phyloP scores from a whole-genome alignment of 2,113 vertebrate genomes.

The Petaurus breviceps region DNA sequence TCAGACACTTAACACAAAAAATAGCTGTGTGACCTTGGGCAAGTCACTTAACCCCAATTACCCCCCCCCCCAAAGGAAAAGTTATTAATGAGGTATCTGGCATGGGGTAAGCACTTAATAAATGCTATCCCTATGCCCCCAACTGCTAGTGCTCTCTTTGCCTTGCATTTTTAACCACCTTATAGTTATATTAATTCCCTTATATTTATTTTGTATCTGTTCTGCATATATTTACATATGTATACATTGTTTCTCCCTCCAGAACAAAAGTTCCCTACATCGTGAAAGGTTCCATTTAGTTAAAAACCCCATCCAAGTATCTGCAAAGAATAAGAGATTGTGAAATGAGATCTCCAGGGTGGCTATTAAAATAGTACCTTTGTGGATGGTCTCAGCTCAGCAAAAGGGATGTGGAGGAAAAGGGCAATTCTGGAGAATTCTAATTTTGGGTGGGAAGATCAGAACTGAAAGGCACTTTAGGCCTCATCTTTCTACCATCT shows the following conservation, averaged over 20 bases:
- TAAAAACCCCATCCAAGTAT: neutral
- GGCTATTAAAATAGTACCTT: neutral
- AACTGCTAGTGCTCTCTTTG: neutral
- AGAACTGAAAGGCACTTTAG: neutral
- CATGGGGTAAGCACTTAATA: neutral
- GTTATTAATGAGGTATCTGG: neutral
- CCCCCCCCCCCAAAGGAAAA: no score
- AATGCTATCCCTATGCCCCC: neutral
- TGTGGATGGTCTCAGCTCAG: neutral
- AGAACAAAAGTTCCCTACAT: neutral
- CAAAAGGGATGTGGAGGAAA: neutral
- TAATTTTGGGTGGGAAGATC: neutral
- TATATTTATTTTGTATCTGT: neutral
- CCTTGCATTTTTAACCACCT: neutral
- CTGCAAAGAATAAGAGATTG: neutral
- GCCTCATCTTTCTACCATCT: neutral
- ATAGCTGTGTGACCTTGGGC: no score
- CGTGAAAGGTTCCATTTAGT: neutral
- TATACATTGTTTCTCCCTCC: neutral
- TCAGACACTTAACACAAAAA: no score
- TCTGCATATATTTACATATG: neutral
- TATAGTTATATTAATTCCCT: neutral
- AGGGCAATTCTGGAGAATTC: neutral
- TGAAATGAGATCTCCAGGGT: neutral
- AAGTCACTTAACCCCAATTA: no score